These are phyloP conservation scores for Spisula solida DNA, from an alignment of 2,888 invertebrate species.

Conservation along the genomic window DNA sequence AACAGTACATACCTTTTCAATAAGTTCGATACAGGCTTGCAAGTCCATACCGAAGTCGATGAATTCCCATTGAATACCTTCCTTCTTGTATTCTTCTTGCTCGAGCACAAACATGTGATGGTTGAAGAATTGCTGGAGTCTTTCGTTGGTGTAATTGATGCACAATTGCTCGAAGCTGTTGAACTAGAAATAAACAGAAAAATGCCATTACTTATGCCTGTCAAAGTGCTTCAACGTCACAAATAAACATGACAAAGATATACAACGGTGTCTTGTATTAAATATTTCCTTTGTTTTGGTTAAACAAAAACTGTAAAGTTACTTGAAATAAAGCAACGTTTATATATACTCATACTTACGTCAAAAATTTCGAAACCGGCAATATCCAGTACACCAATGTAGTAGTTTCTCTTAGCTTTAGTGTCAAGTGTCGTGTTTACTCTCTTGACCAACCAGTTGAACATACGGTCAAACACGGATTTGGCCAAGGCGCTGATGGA, in stretches of 20 bases:
- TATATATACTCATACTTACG: conserved; percentile 78
- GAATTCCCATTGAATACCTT: conserved; percentile 98
- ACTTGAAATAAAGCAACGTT: too few species aligned
- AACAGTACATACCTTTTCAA: conserved; percentile 86
- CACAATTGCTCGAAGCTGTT: conserved; percentile 99
- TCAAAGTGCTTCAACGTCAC: not conserved
- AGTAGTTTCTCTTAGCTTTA: conserved; percentile 99
- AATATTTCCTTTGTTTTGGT: too few species aligned
- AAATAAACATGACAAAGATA: not conserved
- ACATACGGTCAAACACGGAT: conserved; percentile 88
- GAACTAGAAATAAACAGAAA: conserved; percentile 90
- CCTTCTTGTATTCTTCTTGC: conserved; percentile 98
- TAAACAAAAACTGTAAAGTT: too few species aligned
- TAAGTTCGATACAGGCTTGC: conserved; percentile 96
- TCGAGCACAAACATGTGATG: conserved; percentile 99
- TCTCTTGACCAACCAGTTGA: conserved; percentile 97
- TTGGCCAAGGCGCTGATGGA: conserved; percentile 88
- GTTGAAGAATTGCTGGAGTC: conserved; percentile 99
- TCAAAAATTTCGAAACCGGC: conserved; percentile 99
- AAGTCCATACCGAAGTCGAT: conserved; percentile 99
- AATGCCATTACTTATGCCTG: not conserved
- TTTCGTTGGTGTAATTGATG: conserved; percentile 99
- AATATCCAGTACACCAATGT: conserved; percentile 99
- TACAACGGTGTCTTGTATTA: too few species aligned
- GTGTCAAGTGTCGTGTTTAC: conserved; percentile 99